Base-by-base conservation (phyloP, 2,797 vertebrate species). In the Paedocypris micromegethes region DNA sequence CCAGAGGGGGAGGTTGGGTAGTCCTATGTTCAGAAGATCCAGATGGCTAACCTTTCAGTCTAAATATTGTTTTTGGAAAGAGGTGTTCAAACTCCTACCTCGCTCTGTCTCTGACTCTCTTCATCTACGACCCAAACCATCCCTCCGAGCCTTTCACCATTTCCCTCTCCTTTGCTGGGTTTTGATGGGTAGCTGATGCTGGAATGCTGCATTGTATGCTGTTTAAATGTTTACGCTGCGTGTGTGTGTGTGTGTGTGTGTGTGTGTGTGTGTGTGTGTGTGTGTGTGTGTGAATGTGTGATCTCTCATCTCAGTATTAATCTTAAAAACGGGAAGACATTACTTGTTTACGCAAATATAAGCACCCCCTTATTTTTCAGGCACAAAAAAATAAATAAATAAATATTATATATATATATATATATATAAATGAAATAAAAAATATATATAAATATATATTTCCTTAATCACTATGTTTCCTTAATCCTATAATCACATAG, bases 21-120 rank as follows among this genome's bases (percentile, higher is more conserved):
- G 89, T 88, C 87, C 84, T 81, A 76, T 89, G 91, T 93, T 92
- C 83, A 86, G 94, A 88, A 85, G 86, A 87, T 83, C 88, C 89
- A 89, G 89, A 90, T 89, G 89, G 86, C 73, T 89, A 88, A 85
- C 79, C 84, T 91, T 91, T 89, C 88, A 90, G 83, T 87, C 79
- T 78, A 87, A 90, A 90, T 88, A 90, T 90, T 90, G 85, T 86
- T 89, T 84, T 90, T 90, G 89, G 88, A 89, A 81, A 76, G 80
- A 87, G 83, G 83, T 85, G 83, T 80, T 79, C 64, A 73, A 81
- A 82, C 72, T 67, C 68, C 65, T 57, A 71, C 66, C 54, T 64
- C 63, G 61, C 57, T 53, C 57, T 61, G 48, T 58, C 51, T 60
- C 51, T 52, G 58, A 55, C 58, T 67, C n/a, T 52, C 60, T 55